These are phyloP conservation scores for Poecilia latipinna DNA, from an alignment of 2,113 vertebrate genomes.

Conservation along the genomic window DNA sequence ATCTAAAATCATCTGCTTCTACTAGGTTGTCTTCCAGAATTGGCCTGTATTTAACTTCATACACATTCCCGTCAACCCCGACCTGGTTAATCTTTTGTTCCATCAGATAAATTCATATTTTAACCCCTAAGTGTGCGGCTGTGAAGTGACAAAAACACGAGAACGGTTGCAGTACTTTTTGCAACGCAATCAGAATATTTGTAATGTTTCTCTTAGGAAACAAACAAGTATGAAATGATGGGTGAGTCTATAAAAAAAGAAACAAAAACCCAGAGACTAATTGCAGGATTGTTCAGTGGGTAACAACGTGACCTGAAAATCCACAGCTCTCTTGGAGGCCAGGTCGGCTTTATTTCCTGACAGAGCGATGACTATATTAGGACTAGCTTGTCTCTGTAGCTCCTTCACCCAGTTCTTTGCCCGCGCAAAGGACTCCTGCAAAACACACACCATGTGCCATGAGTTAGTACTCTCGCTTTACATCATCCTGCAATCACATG, in stretches of 20 bases:
- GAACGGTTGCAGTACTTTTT: neutral
- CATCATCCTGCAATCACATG: constrained; percentile 7
- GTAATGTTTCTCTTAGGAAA: neutral
- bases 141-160: neutral
- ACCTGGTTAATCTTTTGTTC: too few species aligned
- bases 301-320: constrained; percentile 89
- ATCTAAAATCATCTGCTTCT: too few species aligned
- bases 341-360: constrained; percentile 98
- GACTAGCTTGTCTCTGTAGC: constrained; percentile 98
- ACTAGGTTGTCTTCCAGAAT: too few species aligned
- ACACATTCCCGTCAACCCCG: too few species aligned
- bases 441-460: constrained; percentile 1
- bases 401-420: constrained; percentile 99
- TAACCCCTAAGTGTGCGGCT: too few species aligned
- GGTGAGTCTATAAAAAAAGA: neutral
- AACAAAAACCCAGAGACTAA: neutral
- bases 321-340: constrained; percentile 95
- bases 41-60: too few species aligned
- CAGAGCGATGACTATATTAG: constrained; percentile 98
- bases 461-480: constrained; percentile 17
- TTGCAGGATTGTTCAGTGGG: neutral
- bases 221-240: neutral
- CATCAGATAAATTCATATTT: too few species aligned
- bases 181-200: neutral
- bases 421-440: constrained; percentile 96